Evolutionary conservation across 2,113 vertebrate species (phyloP), one percentile per base, ranked within the genome.

Genomic region (Passer montanus): DNA sequence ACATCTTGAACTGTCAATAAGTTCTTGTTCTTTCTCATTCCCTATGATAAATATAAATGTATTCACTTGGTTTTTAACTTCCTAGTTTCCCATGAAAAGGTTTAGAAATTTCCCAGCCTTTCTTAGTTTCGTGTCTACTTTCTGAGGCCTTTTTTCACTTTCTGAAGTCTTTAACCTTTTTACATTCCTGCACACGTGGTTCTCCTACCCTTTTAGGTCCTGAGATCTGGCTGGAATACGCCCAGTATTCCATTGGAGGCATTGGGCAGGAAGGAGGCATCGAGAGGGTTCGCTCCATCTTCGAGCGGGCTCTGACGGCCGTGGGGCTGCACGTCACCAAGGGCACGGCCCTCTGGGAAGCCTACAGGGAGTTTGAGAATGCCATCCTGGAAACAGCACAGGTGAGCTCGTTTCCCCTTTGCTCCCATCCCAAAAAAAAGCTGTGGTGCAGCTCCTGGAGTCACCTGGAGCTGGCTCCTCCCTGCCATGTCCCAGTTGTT

Each of bases 191-290:
- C 41, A 43, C 30, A 41, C 39, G 11, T 41, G 11, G 28, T 73
- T 35, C 47, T 75, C 11, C 4, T 39, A 0, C 4, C 76, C 75
- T 74, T 53, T 86, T 35, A 99, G 99, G 99, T 95, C 99, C 99
- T 68, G 99, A 99, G 69, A 99, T 99, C 63, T 99, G 99, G 99
- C 97, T 99, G n/a, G 99, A 99, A 58, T 99, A 99, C 4, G 99
- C 99, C 37, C 99, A 99, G 90, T 99, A 99, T 94, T 99, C 99
- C 2, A 99, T 99, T 1, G 99, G 99, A 8, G 99, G 99, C 53
- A 99, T 99, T 67, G 99, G 99, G 5, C 98, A 98, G 84, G 98
- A 98, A 6, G 99, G 99, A 20, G 99, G 99, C 13, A 98, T 99
- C 0, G 99, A 99, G 70, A 98, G 93, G 56, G 99, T 99, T 28